Evolutionary conservation across 2,888 invertebrate species (phyloP), one percentile per base, ranked within the genome.

Genomic region (Pandemis heparana): DNA sequence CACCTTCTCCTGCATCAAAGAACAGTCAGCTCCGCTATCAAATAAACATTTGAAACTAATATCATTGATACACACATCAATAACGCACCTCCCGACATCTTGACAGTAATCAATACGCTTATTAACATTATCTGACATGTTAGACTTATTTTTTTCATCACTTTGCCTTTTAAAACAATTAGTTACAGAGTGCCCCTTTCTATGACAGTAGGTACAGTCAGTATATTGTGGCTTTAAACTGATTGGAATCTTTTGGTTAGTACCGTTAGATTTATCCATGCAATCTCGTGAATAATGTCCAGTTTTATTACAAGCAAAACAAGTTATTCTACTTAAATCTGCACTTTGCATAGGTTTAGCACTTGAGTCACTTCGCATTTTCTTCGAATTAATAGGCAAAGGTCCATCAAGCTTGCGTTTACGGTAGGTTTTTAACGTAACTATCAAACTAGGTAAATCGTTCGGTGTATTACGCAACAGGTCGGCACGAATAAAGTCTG

Each of bases 271-370:
- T 43, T 9, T 43, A 2, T 10, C 62, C 62, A 14, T 69, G 16
- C 73, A 73, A 2, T 73, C 68, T 5, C 73, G 73, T 10, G 59
- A 73, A 8, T 41, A 46, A 63, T 73, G 73, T 14, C 73, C 60
- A 18, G 56, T 8, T 43, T 75, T 60, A 43, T 75, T 71, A 43
- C 68, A 64, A 18, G 60, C 48, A n/a, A 41, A 75, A 68, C 75
- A 68, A 18, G 53, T 56, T n/a, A 62, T 18, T n/a, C 32, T n/a
- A 51, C 16, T 38, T 16, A 10, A 5, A 5, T 16, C 9, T 14
- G 5, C n/a, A n/a, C n/a, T n/a, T n/a, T n/a, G n/a, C n/a, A 14
- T 4, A 43, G 7, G 16, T 63, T 41, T 5, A 41, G 43, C 23
- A 63, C n/a, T n/a, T n/a, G n/a, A n/a, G n/a, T 16, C 14, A 10